Percentiles rank a stretch among this genome's conserved stretches.
Conservation (phyloP, 1,140 invertebrate genomes). For the Rhopalosiphum maidis region DNA sequence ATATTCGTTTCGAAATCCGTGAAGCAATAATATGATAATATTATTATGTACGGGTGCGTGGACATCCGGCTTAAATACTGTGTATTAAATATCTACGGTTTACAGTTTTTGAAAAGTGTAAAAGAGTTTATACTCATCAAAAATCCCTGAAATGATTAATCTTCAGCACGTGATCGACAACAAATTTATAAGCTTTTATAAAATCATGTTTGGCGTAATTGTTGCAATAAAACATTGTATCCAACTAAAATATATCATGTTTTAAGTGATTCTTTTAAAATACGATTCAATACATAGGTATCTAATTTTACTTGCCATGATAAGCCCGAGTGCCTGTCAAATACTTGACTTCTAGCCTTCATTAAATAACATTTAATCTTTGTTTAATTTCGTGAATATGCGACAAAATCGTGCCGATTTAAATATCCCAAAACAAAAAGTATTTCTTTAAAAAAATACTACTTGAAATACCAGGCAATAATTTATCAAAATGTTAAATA, state of each 20-base stretch:
- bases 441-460: no score
- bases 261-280: neutral
- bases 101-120: neutral
- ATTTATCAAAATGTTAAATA: no score
- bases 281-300: no score
- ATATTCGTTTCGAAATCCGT: neutral
- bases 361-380: no score
- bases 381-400: no score
- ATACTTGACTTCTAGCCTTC: no score
- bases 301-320: no score
- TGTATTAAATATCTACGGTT: neutral
- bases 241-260: neutral
- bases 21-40: neutral
- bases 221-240: neutral
- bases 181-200: neutral
- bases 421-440: no score
- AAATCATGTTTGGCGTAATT: neutral
- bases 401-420: no score
- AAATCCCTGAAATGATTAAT: neutral
- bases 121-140: neutral
- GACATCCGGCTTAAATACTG: neutral
- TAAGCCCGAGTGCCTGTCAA: no score
- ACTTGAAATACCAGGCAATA: no score
- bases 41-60: neutral
- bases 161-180: neutral